These are phyloP conservation scores for Mythimna ferrago DNA, from an alignment of 2,888 invertebrate species.

Conservation along the genomic window DNA sequence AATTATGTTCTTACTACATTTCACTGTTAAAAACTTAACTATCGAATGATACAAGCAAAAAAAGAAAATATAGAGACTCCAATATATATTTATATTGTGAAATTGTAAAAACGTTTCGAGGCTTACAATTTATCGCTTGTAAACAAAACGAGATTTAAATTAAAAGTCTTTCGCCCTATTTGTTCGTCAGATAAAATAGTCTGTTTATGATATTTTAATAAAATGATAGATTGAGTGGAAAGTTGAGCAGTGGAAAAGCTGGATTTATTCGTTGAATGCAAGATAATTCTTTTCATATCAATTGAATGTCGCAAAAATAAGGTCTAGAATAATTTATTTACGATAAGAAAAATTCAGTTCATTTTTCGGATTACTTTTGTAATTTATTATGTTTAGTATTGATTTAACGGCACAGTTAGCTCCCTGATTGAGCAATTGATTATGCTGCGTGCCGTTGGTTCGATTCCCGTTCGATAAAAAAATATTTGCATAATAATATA, in stretches of 20 bases:
- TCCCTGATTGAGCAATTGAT: no score
- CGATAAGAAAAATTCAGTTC: no score
- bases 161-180: conserved; percentile 38
- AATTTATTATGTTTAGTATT: not conserved
- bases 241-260: conserved; percentile 26
- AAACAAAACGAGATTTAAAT: conserved; percentile 29
- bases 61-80: not conserved
- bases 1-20: not conserved
- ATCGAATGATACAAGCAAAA: not conserved
- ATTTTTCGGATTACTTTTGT: not conserved
- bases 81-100: conserved; percentile 25
- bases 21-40: not conserved
- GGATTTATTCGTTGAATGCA: conserved; percentile 35
- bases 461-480: no score
- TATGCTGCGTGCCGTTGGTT: no score
- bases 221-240: conserved; percentile 52
- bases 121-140: conserved; percentile 32
- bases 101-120: conserved; percentile 17
- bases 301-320: not conserved
- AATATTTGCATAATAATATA: no score
- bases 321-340: conserved; percentile 1
- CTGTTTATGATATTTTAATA: conserved; percentile 53
- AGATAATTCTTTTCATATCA: conserved; percentile 24
- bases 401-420: no score
- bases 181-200: conserved; percentile 11